A percentile compares a stretch with the other conserved stretches of the same genome.
These are phyloP conservation scores for Caenorhabditis japonica DNA, from an alignment of 2,888 invertebrate species.

Conservation along the genomic window DNA sequence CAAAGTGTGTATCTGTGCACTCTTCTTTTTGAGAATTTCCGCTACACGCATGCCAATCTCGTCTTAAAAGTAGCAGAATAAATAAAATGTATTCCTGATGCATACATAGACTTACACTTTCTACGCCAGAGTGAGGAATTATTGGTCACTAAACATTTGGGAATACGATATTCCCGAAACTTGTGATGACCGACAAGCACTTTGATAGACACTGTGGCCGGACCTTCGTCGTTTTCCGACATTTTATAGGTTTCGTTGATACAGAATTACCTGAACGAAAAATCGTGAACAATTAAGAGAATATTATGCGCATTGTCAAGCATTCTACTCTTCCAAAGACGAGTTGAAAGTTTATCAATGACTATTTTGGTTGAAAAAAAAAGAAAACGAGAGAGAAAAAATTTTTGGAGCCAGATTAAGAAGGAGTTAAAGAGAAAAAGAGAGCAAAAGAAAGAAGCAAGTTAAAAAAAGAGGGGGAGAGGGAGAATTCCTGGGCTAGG, in stretches of 20 bases:
- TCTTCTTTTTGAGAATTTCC: not conserved
- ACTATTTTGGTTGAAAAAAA: too few species aligned
- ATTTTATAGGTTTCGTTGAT: conserved; percentile 32
- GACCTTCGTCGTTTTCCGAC: conserved; percentile 2
- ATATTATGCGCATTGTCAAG: too few species aligned
- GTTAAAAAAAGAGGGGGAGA: not conserved
- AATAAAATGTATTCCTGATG: too few species aligned
- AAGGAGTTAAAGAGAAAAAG: conserved; percentile 1
- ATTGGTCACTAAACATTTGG: not conserved
- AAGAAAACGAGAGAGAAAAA: not conserved
- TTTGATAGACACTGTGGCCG: conserved; percentile 10
- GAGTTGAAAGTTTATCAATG: too few species aligned
- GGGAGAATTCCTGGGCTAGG: conserved; percentile 7
- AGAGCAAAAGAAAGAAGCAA: too few species aligned
- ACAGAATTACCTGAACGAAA: conserved; percentile 35
- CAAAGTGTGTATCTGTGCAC: not conserved
- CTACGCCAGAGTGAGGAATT: conserved; percentile 7
- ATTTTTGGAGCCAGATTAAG: conserved; percentile 2
- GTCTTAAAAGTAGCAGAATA: not conserved
- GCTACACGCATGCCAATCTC: not conserved
- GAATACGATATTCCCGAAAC: conserved; percentile 22
- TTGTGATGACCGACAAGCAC: conserved; percentile 12
- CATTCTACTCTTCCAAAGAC: too few species aligned
- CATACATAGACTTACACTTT: conserved; percentile 12
- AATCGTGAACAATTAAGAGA: too few species aligned